Base-by-base conservation (phyloP, 2,797 vertebrate species). In the Myotis findleyi region DNA sequence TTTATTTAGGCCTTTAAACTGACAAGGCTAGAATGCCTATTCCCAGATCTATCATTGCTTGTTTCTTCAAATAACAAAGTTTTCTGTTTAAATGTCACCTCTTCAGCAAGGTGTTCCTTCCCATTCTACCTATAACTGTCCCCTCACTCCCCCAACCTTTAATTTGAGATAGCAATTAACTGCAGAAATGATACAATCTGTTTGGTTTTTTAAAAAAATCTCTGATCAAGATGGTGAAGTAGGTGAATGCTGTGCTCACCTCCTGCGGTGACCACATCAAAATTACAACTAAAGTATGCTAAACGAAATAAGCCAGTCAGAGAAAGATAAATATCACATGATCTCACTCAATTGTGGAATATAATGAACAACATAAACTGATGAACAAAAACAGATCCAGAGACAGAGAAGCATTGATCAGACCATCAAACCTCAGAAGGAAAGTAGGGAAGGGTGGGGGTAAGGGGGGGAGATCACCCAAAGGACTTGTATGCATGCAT, bases 1-100 rank as follows among this genome's bases (percentile, higher is more conserved):
- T 1, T 53, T 27, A 73, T 1, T 59, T 27, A 73, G 4, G n/a
- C 18, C 13, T 83, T 89, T 36, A 47, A 5, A 57, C 1, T 7
- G 41, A 16, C 0, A 82, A 27, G 62, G 11, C 33, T 64, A 49
- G 13, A 71, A 71, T 49, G 20, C 59, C 71, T 30, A 44, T 87
- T 84, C 49, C 33, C 7, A 41, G 25, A 59, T 36, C 21, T 51
- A 62, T 4, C 9, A 55, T 30, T 18, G 33, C 13, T 90, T 85
- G 1, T 75, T 91, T 14, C 25, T 68, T 80, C 33, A 71, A 87
- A 62, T 79, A 49, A 88, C 71, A 51, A 69, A 83, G 38, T 6
- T 27, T 87, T 90, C 75, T 97, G 13, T 38, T 87, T 68, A 89
- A 62, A 89, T 86, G 5, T 73, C 21, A 62, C 7, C 27, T 83